Percentiles rank a stretch among this genome's conserved stretches.
Conservation (phyloP, 1,140 invertebrate genomes). For the Octopus bimaculoides region DNA sequence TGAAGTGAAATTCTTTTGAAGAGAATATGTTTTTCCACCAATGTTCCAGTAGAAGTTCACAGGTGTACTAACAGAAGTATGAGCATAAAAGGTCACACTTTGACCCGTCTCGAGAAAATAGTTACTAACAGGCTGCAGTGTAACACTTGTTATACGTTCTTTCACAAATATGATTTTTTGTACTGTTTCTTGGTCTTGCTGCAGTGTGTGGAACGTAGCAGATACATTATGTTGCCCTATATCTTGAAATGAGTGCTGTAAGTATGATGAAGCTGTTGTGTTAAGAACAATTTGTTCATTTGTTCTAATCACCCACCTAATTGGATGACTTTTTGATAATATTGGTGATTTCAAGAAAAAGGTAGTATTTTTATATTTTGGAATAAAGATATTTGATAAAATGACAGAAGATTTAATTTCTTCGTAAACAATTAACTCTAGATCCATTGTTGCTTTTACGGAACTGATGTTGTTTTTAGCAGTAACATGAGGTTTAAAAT, state of each 20-base stretch:
- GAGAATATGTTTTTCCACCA: not conserved
- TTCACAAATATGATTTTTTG: not conserved
- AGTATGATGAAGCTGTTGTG: not conserved
- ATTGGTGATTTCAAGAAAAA: not conserved
- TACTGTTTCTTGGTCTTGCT: not conserved
- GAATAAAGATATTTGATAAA: not conserved
- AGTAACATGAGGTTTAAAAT: not conserved
- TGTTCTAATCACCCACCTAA: not conserved
- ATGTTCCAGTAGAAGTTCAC: not conserved
- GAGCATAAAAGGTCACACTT: not conserved
- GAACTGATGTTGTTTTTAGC: not conserved
- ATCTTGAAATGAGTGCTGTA: not conserved
- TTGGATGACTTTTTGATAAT: not conserved
- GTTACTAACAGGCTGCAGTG: not conserved
- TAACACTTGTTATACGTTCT: not conserved
- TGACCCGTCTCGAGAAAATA: not conserved
- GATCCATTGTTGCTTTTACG: not conserved
- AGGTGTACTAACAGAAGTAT: not conserved
- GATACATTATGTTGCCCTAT: not conserved
- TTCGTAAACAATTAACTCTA: not conserved
- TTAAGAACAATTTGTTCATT: not conserved
- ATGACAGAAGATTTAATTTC: not conserved
- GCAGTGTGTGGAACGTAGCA: not conserved
- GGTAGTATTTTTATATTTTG: not conserved
- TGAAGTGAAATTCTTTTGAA: not conserved